Conservation (phyloP, 2,888 invertebrate species). For the Idaea aversata region DNA sequence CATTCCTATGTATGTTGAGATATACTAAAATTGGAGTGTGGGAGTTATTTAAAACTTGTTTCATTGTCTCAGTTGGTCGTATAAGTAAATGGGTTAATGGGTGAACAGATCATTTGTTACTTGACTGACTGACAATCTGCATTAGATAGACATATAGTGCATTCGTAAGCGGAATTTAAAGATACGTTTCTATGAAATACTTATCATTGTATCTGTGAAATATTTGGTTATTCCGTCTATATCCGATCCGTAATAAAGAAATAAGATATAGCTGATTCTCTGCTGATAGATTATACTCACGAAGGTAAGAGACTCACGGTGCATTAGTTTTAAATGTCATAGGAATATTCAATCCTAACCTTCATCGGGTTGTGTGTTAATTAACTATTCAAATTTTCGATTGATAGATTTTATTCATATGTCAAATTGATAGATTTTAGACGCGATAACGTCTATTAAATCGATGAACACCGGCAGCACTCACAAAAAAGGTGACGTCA, state of each 20-base stretch:
- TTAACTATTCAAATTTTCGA: no score
- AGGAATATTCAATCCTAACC: no score
- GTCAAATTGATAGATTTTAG: no score
- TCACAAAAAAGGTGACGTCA: no score
- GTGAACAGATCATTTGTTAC: constrained; percentile 2
- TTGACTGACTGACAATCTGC: not conserved
- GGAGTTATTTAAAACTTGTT: not conserved
- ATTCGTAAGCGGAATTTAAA: not conserved
- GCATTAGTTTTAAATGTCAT: no score
- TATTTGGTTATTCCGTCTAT: not conserved
- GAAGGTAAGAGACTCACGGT: not conserved
- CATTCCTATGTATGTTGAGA: not conserved
- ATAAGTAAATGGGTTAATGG: not conserved
- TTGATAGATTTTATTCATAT: no score
- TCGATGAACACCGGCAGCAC: no score
- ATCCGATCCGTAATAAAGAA: not conserved
- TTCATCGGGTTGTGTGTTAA: no score
- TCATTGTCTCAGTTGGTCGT: not conserved
- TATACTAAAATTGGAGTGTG: not conserved
- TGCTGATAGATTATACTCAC: not conserved
- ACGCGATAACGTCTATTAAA: no score
- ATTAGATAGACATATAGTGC: not conserved
- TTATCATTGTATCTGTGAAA: not conserved
- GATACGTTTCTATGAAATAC: not conserved
- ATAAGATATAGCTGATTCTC: not conserved